Evolutionary conservation across 2,888 invertebrate species (phyloP).

Genomic region (Caenorhabditis sp.): DNA sequence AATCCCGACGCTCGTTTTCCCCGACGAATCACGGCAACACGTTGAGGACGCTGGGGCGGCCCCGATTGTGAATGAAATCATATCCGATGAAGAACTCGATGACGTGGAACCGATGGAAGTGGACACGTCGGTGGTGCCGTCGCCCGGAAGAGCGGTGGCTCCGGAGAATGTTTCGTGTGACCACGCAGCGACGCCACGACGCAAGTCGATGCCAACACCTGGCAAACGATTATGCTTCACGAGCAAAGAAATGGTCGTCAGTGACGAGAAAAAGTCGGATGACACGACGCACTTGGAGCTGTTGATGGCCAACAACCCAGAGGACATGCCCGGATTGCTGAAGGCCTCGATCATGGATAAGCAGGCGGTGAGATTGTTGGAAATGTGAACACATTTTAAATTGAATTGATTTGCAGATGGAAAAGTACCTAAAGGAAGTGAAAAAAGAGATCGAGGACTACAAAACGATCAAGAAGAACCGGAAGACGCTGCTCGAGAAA

Average conservation of each 20-base stretch:
- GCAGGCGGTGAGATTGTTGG: slow-evolving; percentile 15
- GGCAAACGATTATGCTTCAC: slow-evolving; percentile 31
- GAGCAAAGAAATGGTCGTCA: slow-evolving; percentile 15
- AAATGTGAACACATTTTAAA: no score
- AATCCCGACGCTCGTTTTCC: neutral
- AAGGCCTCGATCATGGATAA: slow-evolving; percentile 4
- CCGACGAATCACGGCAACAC: neutral
- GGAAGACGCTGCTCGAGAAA: slow-evolving; percentile 12
- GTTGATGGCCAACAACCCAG: slow-evolving; percentile 23
- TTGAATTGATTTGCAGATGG: slow-evolving; percentile 18
- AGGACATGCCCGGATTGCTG: neutral
- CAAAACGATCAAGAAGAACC: neutral
- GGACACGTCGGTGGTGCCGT: slow-evolving; percentile 17
- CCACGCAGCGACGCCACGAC: slow-evolving; percentile 15
- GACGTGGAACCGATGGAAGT: slow-evolving; percentile 44
- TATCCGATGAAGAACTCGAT: neutral
- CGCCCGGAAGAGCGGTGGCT: slow-evolving; percentile 9
- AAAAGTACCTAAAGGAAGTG: neutral
- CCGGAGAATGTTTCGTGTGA: slow-evolving; percentile 2
- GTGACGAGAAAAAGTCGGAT: neutral
- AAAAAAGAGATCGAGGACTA: slow-evolving; percentile 1
- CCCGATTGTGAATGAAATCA: neutral
- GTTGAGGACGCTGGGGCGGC: neutral
- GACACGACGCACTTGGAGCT: slow-evolving; percentile 28
- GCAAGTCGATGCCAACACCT: slow-evolving; percentile 50